Base-by-base conservation (phyloP, 2,113 vertebrate species). In the Morone saxatilis region DNA sequence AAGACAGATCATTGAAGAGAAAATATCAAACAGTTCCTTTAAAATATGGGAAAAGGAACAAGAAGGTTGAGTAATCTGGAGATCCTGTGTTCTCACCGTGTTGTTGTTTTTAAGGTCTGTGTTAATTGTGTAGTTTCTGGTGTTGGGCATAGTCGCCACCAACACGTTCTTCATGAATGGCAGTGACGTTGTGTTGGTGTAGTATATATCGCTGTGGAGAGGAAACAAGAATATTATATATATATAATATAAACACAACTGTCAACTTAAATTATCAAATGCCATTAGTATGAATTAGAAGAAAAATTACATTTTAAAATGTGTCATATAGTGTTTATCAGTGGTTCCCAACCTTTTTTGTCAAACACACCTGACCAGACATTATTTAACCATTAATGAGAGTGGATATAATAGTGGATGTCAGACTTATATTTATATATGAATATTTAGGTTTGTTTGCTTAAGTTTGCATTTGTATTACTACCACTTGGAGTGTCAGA, bases 151-250 rank as follows among this genome's bases (percentile, higher is more conserved):
- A 6, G 98, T 99, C 83, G 99, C 71, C 62, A 99, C 97, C 89
- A 99, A 93, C 57, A 99, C 97, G 50, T 99, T 97, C 83, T 60
- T 88, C 98, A 99, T 99, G 80, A 91, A 93, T 14, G 20, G 75
- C 17, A 78, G 65, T 47, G 57, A 95, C 0, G 83, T 57, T 5
- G 69, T 88, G 31, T 95, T 94, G 53, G 22, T 93, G 93, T 96
- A 97, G 85, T 99, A 99, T 0, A 71, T 0, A 4, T 97, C 95
- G 82, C 98, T 99, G 92, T 47, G 87, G 83, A 81, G 62, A 90
- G 16, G 50, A 68, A 43, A 16, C 17, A 68, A 54, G 16, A 45
- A 12, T 47, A 47, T 12, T 12, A 12, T 13, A 51, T 53, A 53
- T 53, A 7, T n/a, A 11, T 31, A 9, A 7, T n/a, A 11, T 31